Percentiles rank a stretch among this genome's conserved stretches.
Evolutionary conservation across 2,888 invertebrate species (phyloP).

Genomic region (Julus scanicus): DNA sequence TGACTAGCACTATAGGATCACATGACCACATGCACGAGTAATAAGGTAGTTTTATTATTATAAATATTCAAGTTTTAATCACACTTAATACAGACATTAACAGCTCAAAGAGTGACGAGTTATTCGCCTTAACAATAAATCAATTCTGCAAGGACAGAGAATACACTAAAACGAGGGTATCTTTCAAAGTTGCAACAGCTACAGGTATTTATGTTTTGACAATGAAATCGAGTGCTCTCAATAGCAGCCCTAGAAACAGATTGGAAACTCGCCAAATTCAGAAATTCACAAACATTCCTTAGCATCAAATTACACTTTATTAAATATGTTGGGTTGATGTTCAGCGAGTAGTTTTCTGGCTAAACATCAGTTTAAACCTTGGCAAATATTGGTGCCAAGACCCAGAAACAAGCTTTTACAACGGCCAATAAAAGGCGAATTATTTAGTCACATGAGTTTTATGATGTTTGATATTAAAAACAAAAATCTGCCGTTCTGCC

Average conservation of each 20-base stretch:
- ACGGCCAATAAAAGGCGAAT: constrained; percentile 20
- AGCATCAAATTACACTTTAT: constrained; percentile 14
- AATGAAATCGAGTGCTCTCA: no score
- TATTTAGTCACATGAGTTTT: constrained; percentile 10
- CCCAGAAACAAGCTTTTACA: background rate
- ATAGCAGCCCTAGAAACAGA: background rate
- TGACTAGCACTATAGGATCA: no score
- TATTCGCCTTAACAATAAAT: no score
- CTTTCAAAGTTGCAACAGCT: background rate
- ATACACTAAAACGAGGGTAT: no score
- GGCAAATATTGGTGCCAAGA: constrained; percentile 21
- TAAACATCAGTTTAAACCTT: constrained; percentile 17
- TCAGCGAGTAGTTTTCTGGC: background rate
- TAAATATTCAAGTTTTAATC: no score
- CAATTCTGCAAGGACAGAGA: no score
- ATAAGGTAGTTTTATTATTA: no score
- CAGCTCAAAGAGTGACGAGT: no score
- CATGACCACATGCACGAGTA: no score
- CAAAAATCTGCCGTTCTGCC: background rate
- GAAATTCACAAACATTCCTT: background rate
- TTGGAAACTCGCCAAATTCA: background rate
- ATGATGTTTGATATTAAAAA: constrained; percentile 31
- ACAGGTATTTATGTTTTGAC: background rate
- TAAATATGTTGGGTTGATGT: background rate
- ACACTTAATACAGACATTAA: no score